phyloP scores from a whole-genome alignment of 1,140 invertebrate genomes.

The Zelostemma sp. region DNA sequence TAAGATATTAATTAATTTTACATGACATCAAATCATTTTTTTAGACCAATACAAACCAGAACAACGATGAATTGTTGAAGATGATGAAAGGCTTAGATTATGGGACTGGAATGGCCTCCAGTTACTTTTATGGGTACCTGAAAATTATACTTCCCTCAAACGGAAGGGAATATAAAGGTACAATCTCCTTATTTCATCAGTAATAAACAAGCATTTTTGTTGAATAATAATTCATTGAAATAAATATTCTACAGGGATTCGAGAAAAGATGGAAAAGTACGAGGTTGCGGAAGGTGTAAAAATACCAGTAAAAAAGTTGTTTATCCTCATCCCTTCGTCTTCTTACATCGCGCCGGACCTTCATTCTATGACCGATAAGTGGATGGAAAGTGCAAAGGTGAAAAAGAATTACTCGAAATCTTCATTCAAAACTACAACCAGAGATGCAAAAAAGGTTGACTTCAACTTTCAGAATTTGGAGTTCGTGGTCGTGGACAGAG shows the following conservation, averaged over 20 bases:
- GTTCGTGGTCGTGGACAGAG: conserved; percentile 68
- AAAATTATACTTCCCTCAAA: conserved; percentile 72
- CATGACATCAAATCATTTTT: too few relatives aligned
- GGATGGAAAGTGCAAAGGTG: conserved; percentile 66
- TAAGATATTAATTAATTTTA: too few relatives aligned
- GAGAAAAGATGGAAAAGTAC: conserved; percentile 61
- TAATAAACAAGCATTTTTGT: too few relatives aligned
- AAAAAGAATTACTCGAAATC: too few relatives aligned
- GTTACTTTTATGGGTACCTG: conserved; percentile 78
- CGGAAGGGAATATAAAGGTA: conserved; percentile 65
- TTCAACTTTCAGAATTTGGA: conserved; percentile 65
- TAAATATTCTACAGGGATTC: conserved; percentile 51
- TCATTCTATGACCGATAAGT: conserved; percentile 57
- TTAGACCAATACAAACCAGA: too few relatives aligned
- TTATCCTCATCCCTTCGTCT: conserved; percentile 76
- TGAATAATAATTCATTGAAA: too few relatives aligned
- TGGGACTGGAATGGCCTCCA: conserved; percentile 77
- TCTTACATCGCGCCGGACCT: conserved; percentile 72
- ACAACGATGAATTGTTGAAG: conserved; percentile 4
- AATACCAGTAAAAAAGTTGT: conserved; percentile 74
- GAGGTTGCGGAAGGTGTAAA: conserved; percentile 69
- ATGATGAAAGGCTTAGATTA: conserved; percentile 70
- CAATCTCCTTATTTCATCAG: conserved; percentile 34
- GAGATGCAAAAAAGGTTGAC: too few relatives aligned
- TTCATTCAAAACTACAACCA: too few relatives aligned